A percentile compares a stretch with the other conserved stretches of the same genome.
These are phyloP conservation scores for Berghia stephanieae DNA, from an alignment of 1,140 invertebrate genomes.

Conservation along the genomic window DNA sequence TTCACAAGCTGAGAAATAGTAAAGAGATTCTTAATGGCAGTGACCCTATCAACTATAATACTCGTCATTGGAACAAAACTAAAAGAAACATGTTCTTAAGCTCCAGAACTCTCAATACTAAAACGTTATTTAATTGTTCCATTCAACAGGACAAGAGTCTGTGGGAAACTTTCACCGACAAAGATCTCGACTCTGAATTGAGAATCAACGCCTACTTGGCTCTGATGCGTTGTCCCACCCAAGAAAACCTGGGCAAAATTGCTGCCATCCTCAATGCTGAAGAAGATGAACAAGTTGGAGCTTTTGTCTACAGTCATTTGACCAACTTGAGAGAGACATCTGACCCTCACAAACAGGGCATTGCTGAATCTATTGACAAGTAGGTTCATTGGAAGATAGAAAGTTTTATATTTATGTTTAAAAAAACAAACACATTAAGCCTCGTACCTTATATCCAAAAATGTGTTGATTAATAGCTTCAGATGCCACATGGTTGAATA, in stretches of 20 bases:
- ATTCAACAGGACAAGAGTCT: conserved; percentile 56
- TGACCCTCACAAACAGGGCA: conserved; percentile 81
- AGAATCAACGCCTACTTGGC: conserved; percentile 88
- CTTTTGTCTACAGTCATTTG: conserved; percentile 92
- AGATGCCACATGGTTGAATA: too few relatives aligned
- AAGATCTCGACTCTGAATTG: conserved; percentile 81
- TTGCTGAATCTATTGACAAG: conserved; percentile 83
- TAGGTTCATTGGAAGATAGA: too few relatives aligned
- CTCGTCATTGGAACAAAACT: not conserved
- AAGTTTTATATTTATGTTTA: too few relatives aligned
- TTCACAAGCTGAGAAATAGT: too few relatives aligned
- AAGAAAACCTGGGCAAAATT: conserved; percentile 78
- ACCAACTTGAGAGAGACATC: conserved; percentile 85
- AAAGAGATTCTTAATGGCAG: not conserved
- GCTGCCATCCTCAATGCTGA: conserved; percentile 77
- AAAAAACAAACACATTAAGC: too few relatives aligned
- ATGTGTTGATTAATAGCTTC: too few relatives aligned
- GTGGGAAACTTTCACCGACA: conserved; percentile 76
- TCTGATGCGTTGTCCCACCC: conserved; percentile 87
- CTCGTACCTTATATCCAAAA: too few relatives aligned
- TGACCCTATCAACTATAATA: not conserved
- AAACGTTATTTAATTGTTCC: not conserved
- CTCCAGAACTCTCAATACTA: too few relatives aligned
- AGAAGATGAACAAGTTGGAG: conserved; percentile 84
- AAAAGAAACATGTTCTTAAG: too few relatives aligned